Evolutionary conservation across 2,797 vertebrate genomes (phyloP), one percentile per base, ranked within the genome.

Genomic region (Poecilia gillii): DNA sequence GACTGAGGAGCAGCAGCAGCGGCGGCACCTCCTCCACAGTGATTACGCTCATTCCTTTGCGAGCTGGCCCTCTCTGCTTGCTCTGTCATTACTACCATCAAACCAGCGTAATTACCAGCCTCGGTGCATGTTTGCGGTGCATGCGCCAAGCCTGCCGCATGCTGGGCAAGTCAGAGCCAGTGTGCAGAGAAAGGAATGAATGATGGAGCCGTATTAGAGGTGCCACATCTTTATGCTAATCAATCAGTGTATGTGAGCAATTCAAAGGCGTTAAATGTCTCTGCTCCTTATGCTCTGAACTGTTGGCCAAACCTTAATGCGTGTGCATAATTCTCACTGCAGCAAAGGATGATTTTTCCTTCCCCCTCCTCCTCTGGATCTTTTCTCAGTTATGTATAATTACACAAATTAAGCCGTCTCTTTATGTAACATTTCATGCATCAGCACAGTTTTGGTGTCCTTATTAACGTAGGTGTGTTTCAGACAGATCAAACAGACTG

Each of bases 31-130:
- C 88, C 87, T 89, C 81, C 87, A 45, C 72, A 73, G 36, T 20
- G 77, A 88, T 84, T 80, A 75, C 81, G 68, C 79, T 90, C 91
- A 89, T 89, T 90, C 85, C 83, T 85, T 81, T 89, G 87, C 85
- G 90, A 92, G 84, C 90, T 80, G 79, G 36, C 72, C 62, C 88
- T 74, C 89, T 90, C 79, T 75, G 64, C 82, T 87, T 79, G 82
- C 93, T 93, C 93, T 95, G 91, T 95, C 88, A 94, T 95, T 93
- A 93, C 88, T 81, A 84, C 77, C 84, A 84, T 91, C 84, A 88
- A 88, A 89, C 68, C 83, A 75, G 88, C 28, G 78, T 93, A 94
- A 94, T 94, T 92, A 93, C 90, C 89, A 75, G 64, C 79, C 84
- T 92, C 13, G 12, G 87, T 90, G 89, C 90, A 86, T 90, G 91